Percentiles rank a stretch among this genome's conserved stretches.
These are phyloP conservation scores for Nemoura dubitans DNA, from an alignment of 2,888 invertebrate genomes.

Conservation along the genomic window DNA sequence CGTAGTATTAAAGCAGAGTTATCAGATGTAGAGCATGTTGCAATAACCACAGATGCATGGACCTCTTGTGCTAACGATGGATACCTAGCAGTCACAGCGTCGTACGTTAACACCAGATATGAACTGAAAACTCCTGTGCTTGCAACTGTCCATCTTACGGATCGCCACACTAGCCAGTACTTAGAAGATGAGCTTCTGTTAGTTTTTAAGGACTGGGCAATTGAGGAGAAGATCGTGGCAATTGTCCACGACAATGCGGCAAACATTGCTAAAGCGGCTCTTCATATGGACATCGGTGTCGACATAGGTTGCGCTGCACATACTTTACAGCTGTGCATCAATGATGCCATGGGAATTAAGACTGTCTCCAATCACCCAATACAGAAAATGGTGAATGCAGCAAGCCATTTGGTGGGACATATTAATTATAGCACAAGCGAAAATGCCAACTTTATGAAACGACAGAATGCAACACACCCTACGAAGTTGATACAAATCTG, in stretches of 20 bases:
- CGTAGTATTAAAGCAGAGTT: background rate
- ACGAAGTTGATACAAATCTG: constrained; percentile 49
- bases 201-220: constrained; percentile 51
- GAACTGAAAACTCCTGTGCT: constrained; percentile 49
- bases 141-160: constrained; percentile 51
- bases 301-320: constrained; percentile 53
- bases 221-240: constrained; percentile 50
- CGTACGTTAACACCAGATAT: constrained; percentile 53
- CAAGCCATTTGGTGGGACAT: constrained; percentile 50
- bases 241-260: constrained; percentile 54
- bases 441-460: constrained; percentile 46
- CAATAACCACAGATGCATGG: constrained; percentile 54
- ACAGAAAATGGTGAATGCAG: background rate
- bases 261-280: constrained; percentile 52
- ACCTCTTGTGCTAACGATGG: constrained; percentile 52
- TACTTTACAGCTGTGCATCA: constrained; percentile 52
- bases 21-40: constrained; percentile 44
- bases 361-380: background rate
- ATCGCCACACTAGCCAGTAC: constrained; percentile 52
- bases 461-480: constrained; percentile 46
- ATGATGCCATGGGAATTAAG: constrained; percentile 50
- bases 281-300: background rate
- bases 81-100: constrained; percentile 53
- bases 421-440: constrained; percentile 53
- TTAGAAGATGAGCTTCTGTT: constrained; percentile 50